phyloP scores from a whole-genome alignment of 2,888 invertebrate genomes.

The Nipponacmea schrenckii region DNA sequence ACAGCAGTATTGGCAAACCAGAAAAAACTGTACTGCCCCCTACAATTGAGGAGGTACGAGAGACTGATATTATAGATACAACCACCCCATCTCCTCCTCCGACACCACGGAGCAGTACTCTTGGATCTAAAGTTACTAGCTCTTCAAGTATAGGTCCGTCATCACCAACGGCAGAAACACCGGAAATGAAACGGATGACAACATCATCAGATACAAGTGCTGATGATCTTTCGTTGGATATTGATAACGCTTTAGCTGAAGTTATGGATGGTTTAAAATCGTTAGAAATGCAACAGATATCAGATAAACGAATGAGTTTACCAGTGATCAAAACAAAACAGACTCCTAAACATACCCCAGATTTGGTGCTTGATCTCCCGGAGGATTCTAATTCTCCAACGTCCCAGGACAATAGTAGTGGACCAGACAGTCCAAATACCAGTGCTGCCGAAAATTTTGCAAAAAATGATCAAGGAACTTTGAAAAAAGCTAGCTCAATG shows the following conservation, averaged over 20 bases:
- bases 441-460: constrained; percentile 82
- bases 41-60: constrained; percentile 42
- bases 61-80: constrained; percentile 44
- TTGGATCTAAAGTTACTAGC: constrained; percentile 9
- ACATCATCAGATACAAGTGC: constrained; percentile 40
- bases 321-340: constrained; percentile 54
- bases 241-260: constrained; percentile 67
- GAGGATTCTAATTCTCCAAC: constrained; percentile 53
- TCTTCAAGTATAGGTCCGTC: constrained; percentile 14
- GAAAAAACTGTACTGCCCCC: constrained; percentile 54
- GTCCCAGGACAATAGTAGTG: constrained; percentile 53
- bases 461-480: constrained; percentile 81
- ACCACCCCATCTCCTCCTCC: constrained; percentile 29
- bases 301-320: constrained; percentile 57
- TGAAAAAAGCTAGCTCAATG: constrained; percentile 73
- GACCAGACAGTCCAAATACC: constrained; percentile 53
- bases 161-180: constrained; percentile 1
- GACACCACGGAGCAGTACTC: constrained; percentile 18
- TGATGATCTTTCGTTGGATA: constrained; percentile 55
- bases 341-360: constrained; percentile 63
- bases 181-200: constrained; percentile 29
- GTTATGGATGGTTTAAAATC: constrained; percentile 66
- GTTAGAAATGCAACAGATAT: constrained; percentile 62
- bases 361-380: constrained; percentile 67
- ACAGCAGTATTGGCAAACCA: constrained; percentile 32